These are phyloP conservation scores for Aplodontia rufa DNA, from an alignment of 2,113 vertebrate species.

Conservation along the genomic window DNA sequence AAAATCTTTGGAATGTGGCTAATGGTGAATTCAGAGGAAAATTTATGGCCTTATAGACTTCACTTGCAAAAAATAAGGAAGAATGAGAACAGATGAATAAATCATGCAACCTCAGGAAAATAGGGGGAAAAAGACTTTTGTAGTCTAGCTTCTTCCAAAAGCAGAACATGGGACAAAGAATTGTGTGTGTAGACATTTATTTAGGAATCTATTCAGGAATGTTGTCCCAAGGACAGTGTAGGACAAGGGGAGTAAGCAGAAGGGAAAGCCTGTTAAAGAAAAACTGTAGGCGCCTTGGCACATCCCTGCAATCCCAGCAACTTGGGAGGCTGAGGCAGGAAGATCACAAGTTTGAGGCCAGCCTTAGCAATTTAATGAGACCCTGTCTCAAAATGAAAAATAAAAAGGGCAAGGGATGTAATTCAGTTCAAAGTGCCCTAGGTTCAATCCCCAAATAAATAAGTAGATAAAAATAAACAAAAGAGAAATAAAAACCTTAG, in stretches of 20 bases:
- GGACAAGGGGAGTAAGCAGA: not conserved
- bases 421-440: too few relatives aligned
- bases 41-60: not conserved
- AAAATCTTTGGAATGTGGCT: not conserved
- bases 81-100: not conserved
- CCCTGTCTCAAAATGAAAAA: too few relatives aligned
- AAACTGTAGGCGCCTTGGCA: not conserved
- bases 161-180: not conserved
- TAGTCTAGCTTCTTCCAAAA: not conserved
- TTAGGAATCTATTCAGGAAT: not conserved
- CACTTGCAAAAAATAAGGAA: constrained; percentile 1
- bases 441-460: too few relatives aligned
- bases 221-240: not conserved
- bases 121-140: not conserved
- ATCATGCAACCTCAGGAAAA: not conserved
- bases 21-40: constrained; percentile 11
- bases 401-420: too few relatives aligned
- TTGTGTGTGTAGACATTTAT: not conserved
- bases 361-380: too few relatives aligned
- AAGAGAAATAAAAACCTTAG: not conserved
- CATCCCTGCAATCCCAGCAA: too few relatives aligned
- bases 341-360: too few relatives aligned
- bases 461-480: too few relatives aligned
- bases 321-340: too few relatives aligned
- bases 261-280: not conserved